Conservation (phyloP, 2,797 vertebrate species). For the Gephyroberyx darwinii region DNA sequence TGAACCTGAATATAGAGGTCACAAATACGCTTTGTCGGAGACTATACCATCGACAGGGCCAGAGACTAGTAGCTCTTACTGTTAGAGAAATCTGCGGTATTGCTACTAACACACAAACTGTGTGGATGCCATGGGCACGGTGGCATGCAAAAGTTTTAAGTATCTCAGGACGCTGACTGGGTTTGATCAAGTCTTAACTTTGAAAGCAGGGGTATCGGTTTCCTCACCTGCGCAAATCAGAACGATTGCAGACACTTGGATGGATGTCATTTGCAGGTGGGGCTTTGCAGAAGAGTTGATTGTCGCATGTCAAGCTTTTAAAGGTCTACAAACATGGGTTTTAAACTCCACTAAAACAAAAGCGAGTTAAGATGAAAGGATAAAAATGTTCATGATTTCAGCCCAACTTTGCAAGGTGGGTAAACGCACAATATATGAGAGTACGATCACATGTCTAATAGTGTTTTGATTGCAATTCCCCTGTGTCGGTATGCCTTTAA, state of each 20-base stretch:
- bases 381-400: constrained; percentile 5
- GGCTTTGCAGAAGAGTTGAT: constrained; percentile 14
- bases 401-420: constrained; percentile 8
- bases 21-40: constrained; percentile 7
- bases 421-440: not conserved
- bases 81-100: not conserved
- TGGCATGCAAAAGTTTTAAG: not conserved
- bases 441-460: constrained; percentile 22
- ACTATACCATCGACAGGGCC: not conserved
- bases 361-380: constrained; percentile 1
- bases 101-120: constrained; percentile 3
- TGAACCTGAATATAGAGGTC: constrained; percentile 18
- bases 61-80: not conserved
- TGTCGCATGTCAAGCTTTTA: constrained; percentile 14
- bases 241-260: constrained; percentile 15
- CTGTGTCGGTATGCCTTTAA: constrained; percentile 31
- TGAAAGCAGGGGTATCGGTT: not conserved
- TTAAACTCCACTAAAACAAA: not conserved
- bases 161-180: constrained; percentile 44
- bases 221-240: constrained; percentile 27
- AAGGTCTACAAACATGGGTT: constrained; percentile 13
- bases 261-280: not conserved
- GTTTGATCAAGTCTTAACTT: constrained; percentile 23
- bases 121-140: constrained; percentile 6
- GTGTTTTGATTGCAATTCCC: constrained; percentile 35